Conservation (phyloP, 2,797 vertebrate species). For the Mastacembelus armatus region DNA sequence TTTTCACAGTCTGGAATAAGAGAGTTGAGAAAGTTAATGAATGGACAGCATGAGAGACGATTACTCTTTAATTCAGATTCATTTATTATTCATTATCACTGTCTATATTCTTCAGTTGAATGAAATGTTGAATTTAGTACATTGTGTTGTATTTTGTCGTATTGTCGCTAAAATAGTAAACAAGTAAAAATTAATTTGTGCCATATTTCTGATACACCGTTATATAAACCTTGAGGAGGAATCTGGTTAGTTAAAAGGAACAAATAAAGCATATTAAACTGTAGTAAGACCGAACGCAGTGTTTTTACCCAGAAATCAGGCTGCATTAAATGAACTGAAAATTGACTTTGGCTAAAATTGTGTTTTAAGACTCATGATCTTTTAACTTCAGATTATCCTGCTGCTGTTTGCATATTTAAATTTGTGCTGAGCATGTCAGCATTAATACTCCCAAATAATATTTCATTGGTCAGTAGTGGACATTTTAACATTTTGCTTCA, state of each 20-base stretch:
- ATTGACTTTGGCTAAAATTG: not conserved
- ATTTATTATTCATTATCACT: slow-evolving; percentile 30
- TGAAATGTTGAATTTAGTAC: too few species aligned
- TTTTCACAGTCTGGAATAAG: too few species aligned
- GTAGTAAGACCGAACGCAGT: slow-evolving; percentile 5
- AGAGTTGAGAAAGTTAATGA: too few species aligned
- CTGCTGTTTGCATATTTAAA: slow-evolving; percentile 1
- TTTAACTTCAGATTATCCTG: not conserved
- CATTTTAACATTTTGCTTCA: too few species aligned
- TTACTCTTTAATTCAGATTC: slow-evolving; percentile 35
- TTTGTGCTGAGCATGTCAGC: not conserved
- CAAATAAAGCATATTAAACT: not conserved
- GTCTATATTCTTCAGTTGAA: slow-evolving; percentile 17
- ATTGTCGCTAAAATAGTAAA: too few species aligned
- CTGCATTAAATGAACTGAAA: slow-evolving; percentile 4
- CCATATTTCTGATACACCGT: not conserved
- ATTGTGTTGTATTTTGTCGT: not conserved
- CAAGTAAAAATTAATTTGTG: not conserved
- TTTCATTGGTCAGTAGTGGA: too few species aligned
- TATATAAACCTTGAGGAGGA: not conserved
- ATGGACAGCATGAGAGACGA: too few species aligned
- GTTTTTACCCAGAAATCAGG: slow-evolving; percentile 10
- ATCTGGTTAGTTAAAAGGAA: not conserved
- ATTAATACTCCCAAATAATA: slow-evolving; percentile 7
- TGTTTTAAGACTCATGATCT: not conserved